Conservation (phyloP, 23 tunicate genomes). For the Halocynthia roretzi region DNA sequence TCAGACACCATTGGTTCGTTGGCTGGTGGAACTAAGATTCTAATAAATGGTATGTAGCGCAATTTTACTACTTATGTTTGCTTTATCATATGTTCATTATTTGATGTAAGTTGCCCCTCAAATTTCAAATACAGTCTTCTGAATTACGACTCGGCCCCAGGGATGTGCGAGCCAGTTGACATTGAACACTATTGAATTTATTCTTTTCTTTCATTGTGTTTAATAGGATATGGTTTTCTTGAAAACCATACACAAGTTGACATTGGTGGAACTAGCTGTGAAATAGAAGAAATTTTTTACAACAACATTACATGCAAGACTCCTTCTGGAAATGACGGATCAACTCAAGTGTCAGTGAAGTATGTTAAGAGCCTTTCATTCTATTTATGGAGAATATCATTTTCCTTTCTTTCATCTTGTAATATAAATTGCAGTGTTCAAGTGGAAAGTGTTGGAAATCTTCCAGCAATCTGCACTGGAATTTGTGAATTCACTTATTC, state of each 20-base stretch:
- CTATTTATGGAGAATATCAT: too few relatives aligned
- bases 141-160: too few relatives aligned
- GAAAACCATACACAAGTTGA: background rate
- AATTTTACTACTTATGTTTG: too few relatives aligned
- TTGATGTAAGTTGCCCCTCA: too few relatives aligned
- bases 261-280: slow-evolving; percentile 14
- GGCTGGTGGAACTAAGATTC: slow-evolving; percentile 41
- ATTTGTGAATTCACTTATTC: slow-evolving; percentile 31
- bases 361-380: background rate
- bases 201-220: too few relatives aligned
- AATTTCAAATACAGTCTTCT: too few relatives aligned
- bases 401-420: too few relatives aligned
- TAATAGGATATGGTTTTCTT: slow-evolving; percentile 8
- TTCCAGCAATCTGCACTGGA: slow-evolving; percentile 34
- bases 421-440: too few relatives aligned
- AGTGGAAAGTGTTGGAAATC: slow-evolving; percentile 8
- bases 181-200: too few relatives aligned
- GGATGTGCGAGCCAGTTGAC: too few relatives aligned
- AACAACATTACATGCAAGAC: background rate
- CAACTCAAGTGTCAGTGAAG: background rate
- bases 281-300: background rate
- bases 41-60: background rate
- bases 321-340: background rate
- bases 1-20: slow-evolving; percentile 46
- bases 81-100: too few relatives aligned